Evolutionary conservation across 2,797 vertebrate species (phyloP).

Genomic region (Gymnoscopelus braueri): DNA sequence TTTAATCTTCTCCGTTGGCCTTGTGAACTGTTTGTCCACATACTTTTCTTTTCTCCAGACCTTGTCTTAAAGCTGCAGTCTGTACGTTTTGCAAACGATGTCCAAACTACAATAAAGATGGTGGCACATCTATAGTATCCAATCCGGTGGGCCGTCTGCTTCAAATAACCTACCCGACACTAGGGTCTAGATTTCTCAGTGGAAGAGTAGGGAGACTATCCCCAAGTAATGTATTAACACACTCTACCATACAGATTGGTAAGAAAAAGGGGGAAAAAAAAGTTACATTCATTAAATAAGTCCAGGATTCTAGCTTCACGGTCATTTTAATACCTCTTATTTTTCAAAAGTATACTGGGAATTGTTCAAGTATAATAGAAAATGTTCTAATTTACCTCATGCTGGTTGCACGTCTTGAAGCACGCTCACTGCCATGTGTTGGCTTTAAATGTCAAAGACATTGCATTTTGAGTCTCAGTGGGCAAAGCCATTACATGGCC

Average conservation of each 20-base stretch:
- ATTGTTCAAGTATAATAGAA: constrained; percentile 79
- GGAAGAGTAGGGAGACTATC: too few relatives aligned
- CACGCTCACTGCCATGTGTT: constrained; percentile 77
- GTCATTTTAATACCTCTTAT: constrained; percentile 72
- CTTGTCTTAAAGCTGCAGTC: constrained; percentile 37
- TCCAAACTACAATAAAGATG: too few relatives aligned
- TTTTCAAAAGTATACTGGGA: constrained; percentile 69
- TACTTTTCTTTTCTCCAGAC: constrained; percentile 23
- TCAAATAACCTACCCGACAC: too few relatives aligned
- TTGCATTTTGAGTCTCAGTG: constrained; percentile 84
- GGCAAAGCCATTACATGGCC: constrained; percentile 84
- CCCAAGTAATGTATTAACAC: too few relatives aligned
- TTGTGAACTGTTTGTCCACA: constrained; percentile 39
- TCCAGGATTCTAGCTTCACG: constrained; percentile 6
- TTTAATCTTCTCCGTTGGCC: constrained; percentile 63
- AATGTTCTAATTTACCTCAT: constrained; percentile 84
- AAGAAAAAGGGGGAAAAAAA: too few relatives aligned
- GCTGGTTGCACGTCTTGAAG: constrained; percentile 75
- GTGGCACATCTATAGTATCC: too few relatives aligned
- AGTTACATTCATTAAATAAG: background rate
- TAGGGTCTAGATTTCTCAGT: too few relatives aligned
- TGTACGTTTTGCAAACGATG: too few relatives aligned
- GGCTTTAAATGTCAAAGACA: constrained; percentile 84
- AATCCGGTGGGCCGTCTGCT: too few relatives aligned
- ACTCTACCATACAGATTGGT: too few relatives aligned